A percentile compares a stretch with the other conserved stretches of the same genome.
Conservation (phyloP, 2,888 invertebrate species). For the Azorinus chamasolen region DNA sequence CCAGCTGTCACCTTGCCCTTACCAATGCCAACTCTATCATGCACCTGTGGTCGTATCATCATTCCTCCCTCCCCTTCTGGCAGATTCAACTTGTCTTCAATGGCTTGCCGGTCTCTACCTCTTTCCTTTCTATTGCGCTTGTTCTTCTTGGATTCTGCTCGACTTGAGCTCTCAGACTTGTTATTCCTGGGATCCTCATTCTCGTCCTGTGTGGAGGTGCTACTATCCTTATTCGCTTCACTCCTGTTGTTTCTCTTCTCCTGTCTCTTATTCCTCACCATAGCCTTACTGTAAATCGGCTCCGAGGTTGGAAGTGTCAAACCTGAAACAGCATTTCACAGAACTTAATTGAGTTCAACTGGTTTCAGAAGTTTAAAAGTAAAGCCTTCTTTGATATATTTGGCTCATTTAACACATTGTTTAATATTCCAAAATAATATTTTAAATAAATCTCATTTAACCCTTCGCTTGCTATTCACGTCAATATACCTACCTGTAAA, state of each 20-base stretch:
- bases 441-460: too few species aligned
- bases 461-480: too few species aligned
- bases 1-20: constrained; percentile 12
- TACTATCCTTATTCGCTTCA: constrained; percentile 34
- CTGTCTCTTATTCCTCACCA: constrained; percentile 57
- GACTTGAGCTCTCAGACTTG: constrained; percentile 35
- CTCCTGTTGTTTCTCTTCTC: constrained; percentile 47
- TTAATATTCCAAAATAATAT: too few species aligned
- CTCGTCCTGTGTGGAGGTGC: constrained; percentile 49
- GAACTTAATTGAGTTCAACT: not conserved
- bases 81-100: too few species aligned
- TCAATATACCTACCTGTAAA: too few species aligned
- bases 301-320: constrained; percentile 70
- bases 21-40: not conserved
- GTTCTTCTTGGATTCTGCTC: constrained; percentile 70
- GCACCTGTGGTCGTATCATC: too few species aligned
- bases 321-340: constrained; percentile 50
- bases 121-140: constrained; percentile 66
- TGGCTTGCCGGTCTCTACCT: constrained; percentile 38
- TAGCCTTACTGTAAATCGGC: constrained; percentile 67
- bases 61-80: too few species aligned
- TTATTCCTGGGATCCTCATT: constrained; percentile 59
- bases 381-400: not conserved
- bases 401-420: too few species aligned
- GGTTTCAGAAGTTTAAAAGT: not conserved